Evolutionary conservation across 2,888 invertebrate species (phyloP).

Genomic region (Metellina segmentata): DNA sequence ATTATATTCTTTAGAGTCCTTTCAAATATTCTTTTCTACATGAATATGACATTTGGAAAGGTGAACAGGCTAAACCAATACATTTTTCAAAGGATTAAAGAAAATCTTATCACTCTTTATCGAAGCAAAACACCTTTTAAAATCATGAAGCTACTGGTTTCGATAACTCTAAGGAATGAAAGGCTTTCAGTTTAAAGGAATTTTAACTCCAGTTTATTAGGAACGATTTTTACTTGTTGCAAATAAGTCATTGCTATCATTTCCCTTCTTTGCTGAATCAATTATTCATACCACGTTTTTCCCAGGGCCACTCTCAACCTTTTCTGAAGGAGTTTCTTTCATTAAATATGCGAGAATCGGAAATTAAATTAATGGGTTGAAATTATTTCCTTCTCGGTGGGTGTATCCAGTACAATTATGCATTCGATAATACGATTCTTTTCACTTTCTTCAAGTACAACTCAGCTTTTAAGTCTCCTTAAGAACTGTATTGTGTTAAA

Average conservation of each 20-base stretch:
- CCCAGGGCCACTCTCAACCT: not conserved
- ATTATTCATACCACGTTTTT: not conserved
- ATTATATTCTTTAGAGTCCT: too few species aligned
- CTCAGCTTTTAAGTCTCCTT: constrained; percentile 8
- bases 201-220: too few species aligned
- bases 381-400: not conserved
- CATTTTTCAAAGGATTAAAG: too few species aligned
- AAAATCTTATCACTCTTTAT: too few species aligned
- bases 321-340: not conserved
- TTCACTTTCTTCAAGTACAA: not conserved
- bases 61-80: too few species aligned
- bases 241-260: not conserved
- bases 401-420: not conserved
- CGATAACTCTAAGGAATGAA: too few species aligned
- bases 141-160: too few species aligned
- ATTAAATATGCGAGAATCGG: not conserved
- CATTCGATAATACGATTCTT: not conserved
- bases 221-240: not conserved
- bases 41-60: too few species aligned
- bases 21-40: too few species aligned
- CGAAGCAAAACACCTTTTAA: too few species aligned
- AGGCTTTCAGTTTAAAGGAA: too few species aligned
- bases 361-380: not conserved
- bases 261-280: not conserved
- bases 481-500: constrained; percentile 25